A percentile compares a stretch with the other conserved stretches of the same genome.
Conservation (phyloP, 2,888 invertebrate genomes). For the Anagyrus pseudococci region DNA sequence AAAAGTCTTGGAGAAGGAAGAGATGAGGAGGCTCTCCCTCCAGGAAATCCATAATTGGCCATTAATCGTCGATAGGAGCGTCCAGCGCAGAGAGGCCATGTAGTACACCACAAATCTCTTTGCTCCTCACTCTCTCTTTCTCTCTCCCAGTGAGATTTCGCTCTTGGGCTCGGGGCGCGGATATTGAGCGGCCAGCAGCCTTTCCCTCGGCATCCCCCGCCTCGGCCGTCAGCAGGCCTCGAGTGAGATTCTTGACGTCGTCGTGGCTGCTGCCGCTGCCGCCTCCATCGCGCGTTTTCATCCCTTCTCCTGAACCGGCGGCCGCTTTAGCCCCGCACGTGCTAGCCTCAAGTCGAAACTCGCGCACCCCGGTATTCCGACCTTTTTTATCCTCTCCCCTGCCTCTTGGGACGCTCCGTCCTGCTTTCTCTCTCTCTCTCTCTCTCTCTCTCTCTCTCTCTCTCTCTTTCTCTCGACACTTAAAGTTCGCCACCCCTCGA, state of each 20-base stretch:
- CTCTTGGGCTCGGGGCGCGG: constrained; percentile 4
- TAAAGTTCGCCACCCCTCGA: no score
- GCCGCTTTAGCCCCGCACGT: constrained; percentile 21
- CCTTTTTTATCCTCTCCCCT: no score
- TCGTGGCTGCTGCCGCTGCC: background rate
- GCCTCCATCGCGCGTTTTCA: constrained; percentile 23
- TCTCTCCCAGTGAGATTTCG: constrained; percentile 25
- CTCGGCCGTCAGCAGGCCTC: background rate
- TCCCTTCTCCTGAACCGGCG: background rate
- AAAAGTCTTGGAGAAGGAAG: no score
- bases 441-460: no score
- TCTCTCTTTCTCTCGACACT: no score
- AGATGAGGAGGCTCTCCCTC: no score
- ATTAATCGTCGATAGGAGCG: no score
- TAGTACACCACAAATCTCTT: no score
- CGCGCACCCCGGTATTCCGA: constrained; percentile 5
- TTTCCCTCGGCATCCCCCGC: background rate
- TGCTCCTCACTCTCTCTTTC: background rate
- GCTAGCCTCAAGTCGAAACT: constrained; percentile 21
- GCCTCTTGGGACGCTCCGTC: no score
- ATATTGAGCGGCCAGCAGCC: no score
- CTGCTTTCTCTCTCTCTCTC: no score
- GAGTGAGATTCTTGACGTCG: constrained; percentile 13
- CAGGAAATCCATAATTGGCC: constrained; percentile 29
- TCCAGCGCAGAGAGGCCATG: no score